These are phyloP conservation scores for Laterallus jamaicensis DNA, from an alignment of 2,113 vertebrate species.

Conservation along the genomic window DNA sequence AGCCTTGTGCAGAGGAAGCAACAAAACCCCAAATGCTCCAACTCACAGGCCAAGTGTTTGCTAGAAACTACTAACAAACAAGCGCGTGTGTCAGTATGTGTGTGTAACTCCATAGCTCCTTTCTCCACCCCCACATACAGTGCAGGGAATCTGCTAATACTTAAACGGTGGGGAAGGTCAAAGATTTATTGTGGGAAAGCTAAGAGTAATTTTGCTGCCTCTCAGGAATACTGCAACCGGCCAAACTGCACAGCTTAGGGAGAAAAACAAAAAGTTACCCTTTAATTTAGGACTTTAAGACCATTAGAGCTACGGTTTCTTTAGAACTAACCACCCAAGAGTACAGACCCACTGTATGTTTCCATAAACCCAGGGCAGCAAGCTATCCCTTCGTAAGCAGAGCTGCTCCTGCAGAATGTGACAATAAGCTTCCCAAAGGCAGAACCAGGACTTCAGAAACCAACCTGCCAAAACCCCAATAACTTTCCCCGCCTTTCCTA, in stretches of 20 bases:
- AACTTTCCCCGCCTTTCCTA: background rate
- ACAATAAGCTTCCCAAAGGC: background rate
- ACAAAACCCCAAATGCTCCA: background rate
- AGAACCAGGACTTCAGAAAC: background rate
- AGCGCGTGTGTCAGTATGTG: background rate
- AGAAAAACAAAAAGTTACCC: background rate
- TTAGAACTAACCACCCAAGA: background rate
- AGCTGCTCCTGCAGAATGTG: background rate
- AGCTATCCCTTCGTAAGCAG: background rate
- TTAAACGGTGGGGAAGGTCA: conserved; percentile 34
- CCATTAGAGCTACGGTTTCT: no score
- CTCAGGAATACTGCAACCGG: background rate
- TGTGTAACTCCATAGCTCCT: background rate
- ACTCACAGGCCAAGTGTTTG: background rate
- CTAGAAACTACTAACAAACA: background rate
- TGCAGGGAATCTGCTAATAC: background rate
- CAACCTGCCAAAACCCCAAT: background rate
- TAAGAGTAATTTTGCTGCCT: conserved; percentile 1
- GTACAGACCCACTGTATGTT: background rate
- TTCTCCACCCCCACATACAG: background rate
- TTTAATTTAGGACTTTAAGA: background rate
- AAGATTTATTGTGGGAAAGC: conserved; percentile 30
- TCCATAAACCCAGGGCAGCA: background rate
- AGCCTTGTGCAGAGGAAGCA: background rate
- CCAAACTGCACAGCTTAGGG: background rate